Conservation (phyloP, 2,797 vertebrate species). For the Varecia variegata region DNA sequence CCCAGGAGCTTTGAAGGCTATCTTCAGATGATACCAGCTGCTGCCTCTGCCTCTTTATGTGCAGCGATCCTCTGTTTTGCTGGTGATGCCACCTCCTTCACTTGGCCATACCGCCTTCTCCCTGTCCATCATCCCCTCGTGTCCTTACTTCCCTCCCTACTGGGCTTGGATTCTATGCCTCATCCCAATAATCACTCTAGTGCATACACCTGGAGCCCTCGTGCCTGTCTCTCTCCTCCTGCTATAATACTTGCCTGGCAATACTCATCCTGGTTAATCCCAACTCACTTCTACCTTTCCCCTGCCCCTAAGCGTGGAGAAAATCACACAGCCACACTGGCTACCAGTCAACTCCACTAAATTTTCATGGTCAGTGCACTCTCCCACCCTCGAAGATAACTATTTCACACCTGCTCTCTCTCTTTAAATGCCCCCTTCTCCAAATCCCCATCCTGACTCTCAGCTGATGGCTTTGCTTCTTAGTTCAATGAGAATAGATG, state of each 20-base stretch:
- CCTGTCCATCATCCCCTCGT: not conserved
- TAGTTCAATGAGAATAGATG: not conserved
- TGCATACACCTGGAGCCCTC: not conserved
- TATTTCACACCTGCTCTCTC: not conserved
- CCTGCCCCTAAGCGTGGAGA: not conserved
- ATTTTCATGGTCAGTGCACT: not conserved
- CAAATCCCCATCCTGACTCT: not conserved
- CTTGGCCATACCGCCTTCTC: not conserved
- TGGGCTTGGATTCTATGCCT: not conserved
- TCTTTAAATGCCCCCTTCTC: not conserved
- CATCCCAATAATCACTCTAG: not conserved
- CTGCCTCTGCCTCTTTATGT: not conserved
- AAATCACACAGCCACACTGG: not conserved
- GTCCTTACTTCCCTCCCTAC: not conserved
- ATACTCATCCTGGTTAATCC: not conserved
- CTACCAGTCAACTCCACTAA: not conserved
- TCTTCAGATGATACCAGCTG: not conserved
- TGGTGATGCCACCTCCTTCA: not conserved
- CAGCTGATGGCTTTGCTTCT: not conserved
- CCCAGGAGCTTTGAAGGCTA: not conserved
- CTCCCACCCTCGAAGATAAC: not conserved
- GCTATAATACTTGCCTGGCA: not conserved
- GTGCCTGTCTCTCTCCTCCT: not conserved
- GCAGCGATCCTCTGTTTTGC: not conserved
- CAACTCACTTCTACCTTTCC: not conserved